A percentile compares a stretch with the other conserved stretches of the same genome.
Conservation (phyloP, 2,888 invertebrate species). For the Diaperis boleti region DNA sequence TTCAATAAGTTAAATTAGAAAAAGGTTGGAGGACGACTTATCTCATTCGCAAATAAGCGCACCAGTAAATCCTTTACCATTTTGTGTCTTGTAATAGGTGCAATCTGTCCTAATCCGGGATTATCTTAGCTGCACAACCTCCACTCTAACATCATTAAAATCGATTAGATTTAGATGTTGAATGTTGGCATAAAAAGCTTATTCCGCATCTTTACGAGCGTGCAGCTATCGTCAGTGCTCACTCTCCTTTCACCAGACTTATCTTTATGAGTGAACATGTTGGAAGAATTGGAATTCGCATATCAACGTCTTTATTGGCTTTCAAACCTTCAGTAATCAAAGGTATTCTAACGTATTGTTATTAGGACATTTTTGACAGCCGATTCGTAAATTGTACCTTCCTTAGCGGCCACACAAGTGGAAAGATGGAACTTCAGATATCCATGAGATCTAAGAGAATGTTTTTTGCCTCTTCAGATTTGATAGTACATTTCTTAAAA, state of each 20-base stretch:
- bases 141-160: slow-evolving; percentile 51
- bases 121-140: slow-evolving; percentile 52
- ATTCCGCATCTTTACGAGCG: slow-evolving; percentile 44
- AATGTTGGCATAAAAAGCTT: slow-evolving; percentile 49
- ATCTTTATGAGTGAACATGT: slow-evolving; percentile 46
- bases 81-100: slow-evolving; percentile 53
- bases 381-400: slow-evolving; percentile 29
- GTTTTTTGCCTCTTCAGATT: too few species aligned
- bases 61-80: slow-evolving; percentile 47
- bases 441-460: too few species aligned
- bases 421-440: too few species aligned
- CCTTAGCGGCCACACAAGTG: too few species aligned
- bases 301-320: slow-evolving; percentile 33
- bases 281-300: slow-evolving; percentile 43
- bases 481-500: too few species aligned
- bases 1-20: slow-evolving; percentile 44
- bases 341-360: slow-evolving; percentile 21
- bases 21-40: slow-evolving; percentile 33
- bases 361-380: slow-evolving; percentile 9
- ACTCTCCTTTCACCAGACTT: slow-evolving; percentile 40
- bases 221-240: slow-evolving; percentile 32
- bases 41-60: slow-evolving; percentile 47
- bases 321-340: slow-evolving; percentile 33
- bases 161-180: slow-evolving; percentile 51
- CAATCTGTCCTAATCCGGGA: slow-evolving; percentile 54